A percentile compares a stretch with the other conserved stretches of the same genome.
Conservation (phyloP, 2,797 vertebrate genomes). For the Saxicola maurus region DNA sequence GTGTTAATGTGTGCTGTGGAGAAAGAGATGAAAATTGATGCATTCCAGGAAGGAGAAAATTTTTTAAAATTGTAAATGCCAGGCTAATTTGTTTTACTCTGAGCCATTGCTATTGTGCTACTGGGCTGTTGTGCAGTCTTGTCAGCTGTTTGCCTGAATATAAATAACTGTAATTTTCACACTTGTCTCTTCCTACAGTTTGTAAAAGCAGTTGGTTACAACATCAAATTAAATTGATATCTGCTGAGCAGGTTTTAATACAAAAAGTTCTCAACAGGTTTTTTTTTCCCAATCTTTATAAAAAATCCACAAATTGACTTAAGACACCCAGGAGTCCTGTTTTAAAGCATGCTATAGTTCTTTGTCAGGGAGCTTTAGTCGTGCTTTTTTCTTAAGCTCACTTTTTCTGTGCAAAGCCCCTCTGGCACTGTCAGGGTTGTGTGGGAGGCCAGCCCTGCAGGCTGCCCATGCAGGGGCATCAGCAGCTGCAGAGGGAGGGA, state of each 20-base stretch:
- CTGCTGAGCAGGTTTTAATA: conserved; percentile 9
- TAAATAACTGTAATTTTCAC: conserved; percentile 79
- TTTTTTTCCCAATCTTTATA: not conserved
- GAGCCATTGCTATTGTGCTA: conserved; percentile 64
- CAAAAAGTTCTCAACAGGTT: not conserved
- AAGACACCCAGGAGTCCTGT: not conserved
- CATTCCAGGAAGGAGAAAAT: conserved; percentile 60
- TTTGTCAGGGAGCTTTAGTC: not conserved
- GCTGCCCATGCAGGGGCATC: not conserved
- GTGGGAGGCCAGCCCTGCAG: fast-evolving
- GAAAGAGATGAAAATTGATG: conserved; percentile 20
- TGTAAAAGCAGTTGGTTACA: conserved; percentile 66
- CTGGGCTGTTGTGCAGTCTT: conserved; percentile 70
- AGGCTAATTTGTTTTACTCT: conserved; percentile 77
- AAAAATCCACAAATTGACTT: not conserved
- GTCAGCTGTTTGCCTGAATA: conserved; percentile 72
- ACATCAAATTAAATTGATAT: conserved; percentile 57
- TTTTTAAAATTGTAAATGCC: conserved; percentile 72
- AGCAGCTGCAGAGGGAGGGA: not conserved
- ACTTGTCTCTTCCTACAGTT: conserved; percentile 68
- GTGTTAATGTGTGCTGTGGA: not conserved
- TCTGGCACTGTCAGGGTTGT: fast-evolving
- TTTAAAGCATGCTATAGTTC: not conserved
- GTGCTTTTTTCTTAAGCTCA: not conserved
- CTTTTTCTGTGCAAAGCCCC: not conserved